Evolutionary conservation across 2,888 invertebrate species (phyloP).

Genomic region (Ernsta delagoae): DNA sequence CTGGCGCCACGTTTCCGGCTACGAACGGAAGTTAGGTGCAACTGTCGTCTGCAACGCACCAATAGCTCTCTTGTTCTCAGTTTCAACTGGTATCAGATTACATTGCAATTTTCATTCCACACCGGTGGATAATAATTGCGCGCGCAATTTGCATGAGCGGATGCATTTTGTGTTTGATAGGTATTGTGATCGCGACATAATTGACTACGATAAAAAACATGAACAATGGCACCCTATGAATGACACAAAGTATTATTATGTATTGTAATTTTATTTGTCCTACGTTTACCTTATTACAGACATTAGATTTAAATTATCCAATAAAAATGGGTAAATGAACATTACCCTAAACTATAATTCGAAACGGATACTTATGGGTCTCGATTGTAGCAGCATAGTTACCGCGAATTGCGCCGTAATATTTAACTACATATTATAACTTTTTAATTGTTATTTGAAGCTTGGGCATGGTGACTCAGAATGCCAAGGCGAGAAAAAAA

Average conservation of each 20-base stretch:
- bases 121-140: constrained; percentile 30
- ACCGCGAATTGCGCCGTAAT: too few relatives aligned
- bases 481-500: background rate
- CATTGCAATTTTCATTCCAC: constrained; percentile 24
- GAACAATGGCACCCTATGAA: background rate
- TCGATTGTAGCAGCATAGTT: too few relatives aligned
- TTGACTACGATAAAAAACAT: background rate
- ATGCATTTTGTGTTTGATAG: constrained; percentile 14
- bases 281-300: too few relatives aligned
- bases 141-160: constrained; percentile 29
- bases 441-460: background rate
- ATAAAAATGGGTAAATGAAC: too few relatives aligned
- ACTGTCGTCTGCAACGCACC: constrained; percentile 72
- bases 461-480: background rate
- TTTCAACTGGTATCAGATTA: constrained; percentile 55
- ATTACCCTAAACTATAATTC: background rate
- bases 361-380: too few relatives aligned
- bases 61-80: constrained; percentile 58
- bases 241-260: background rate
- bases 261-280: too few relatives aligned
- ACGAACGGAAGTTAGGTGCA: constrained; percentile 74
- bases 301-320: too few relatives aligned
- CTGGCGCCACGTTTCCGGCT: constrained; percentile 72
- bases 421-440: too few relatives aligned
- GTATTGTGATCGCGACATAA: constrained; percentile 8